These are phyloP conservation scores for Clivina fossor DNA, from an alignment of 2,888 invertebrate genomes.

Conservation along the genomic window DNA sequence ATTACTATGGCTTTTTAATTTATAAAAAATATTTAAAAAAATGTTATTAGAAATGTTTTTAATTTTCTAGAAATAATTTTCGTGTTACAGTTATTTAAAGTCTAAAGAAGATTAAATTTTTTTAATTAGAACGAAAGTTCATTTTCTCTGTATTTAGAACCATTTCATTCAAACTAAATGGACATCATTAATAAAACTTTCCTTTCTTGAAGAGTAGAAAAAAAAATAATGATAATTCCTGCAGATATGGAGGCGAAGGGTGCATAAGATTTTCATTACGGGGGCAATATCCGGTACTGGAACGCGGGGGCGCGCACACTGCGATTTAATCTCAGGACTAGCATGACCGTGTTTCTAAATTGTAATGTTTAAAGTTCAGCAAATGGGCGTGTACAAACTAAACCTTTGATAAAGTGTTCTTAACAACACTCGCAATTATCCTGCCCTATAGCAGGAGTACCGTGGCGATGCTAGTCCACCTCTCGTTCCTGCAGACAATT, in stretches of 20 bases:
- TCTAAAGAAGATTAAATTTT: too few species aligned
- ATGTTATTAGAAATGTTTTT: too few species aligned
- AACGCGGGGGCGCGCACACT: constrained; percentile 13
- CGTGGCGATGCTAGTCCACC: not conserved
- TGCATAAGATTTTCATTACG: constrained; percentile 27
- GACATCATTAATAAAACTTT: too few species aligned
- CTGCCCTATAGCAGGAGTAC: constrained; percentile 25
- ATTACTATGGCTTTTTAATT: too few species aligned
- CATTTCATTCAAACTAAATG: too few species aligned
- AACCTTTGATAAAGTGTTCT: constrained; percentile 35
- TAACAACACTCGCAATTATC: constrained; percentile 34
- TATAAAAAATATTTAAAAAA: too few species aligned
- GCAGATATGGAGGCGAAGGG: too few species aligned
- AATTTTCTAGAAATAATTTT: too few species aligned
- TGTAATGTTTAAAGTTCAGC: constrained; percentile 35
- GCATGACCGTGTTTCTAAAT: constrained; percentile 34
- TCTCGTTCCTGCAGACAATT: not conserved
- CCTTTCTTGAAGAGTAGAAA: not conserved
- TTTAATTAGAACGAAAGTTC: too few species aligned
- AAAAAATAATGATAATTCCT: constrained; percentile 21
- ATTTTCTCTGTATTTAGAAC: too few species aligned
- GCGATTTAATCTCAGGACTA: constrained; percentile 31
- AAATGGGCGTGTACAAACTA: constrained; percentile 32
- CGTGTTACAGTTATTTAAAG: too few species aligned
- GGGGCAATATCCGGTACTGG: constrained; percentile 22